phyloP scores from a whole-genome alignment of 2,888 invertebrate genomes.

The Phalera bucephala region DNA sequence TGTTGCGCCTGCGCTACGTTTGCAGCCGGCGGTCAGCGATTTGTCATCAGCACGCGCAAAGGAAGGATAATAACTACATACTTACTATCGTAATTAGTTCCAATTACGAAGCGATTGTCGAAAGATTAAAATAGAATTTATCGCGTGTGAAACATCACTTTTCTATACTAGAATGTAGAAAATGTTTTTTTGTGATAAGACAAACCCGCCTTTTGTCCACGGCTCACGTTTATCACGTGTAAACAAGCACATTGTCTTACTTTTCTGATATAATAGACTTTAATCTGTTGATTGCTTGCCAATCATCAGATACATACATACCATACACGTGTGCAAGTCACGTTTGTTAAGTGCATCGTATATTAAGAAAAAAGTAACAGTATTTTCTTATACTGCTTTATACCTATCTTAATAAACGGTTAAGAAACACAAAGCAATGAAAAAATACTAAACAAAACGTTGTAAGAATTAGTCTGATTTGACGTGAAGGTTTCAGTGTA shows the following conservation, averaged over 20 bases:
- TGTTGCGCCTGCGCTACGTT: constrained; percentile 11
- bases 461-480: not conserved
- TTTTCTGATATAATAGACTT: constrained; percentile 54
- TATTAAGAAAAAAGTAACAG: not conserved
- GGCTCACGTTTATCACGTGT: constrained; percentile 69
- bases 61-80: constrained; percentile 46
- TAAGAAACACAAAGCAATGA: too few species aligned
- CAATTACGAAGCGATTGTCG: constrained; percentile 71
- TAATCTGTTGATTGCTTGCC: constrained; percentile 61
- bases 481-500: not conserved
- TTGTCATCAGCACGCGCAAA: constrained; percentile 41
- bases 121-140: constrained; percentile 76
- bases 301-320: constrained; percentile 43
- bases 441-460: too few species aligned
- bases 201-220: constrained; percentile 59
- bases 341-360: constrained; percentile 1
- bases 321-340: constrained; percentile 45
- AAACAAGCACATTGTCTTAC: constrained; percentile 51
- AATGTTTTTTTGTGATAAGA: constrained; percentile 53
- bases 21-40: constrained; percentile 26
- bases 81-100: constrained; percentile 57
- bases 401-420: too few species aligned
- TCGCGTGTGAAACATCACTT: constrained; percentile 75
- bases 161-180: constrained; percentile 68
- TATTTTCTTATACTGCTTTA: not conserved